Percentiles rank a stretch among this genome's conserved stretches.
These are phyloP conservation scores for Campylomormyrus numenius DNA, from an alignment of 2,113 vertebrate species.

Conservation along the genomic window DNA sequence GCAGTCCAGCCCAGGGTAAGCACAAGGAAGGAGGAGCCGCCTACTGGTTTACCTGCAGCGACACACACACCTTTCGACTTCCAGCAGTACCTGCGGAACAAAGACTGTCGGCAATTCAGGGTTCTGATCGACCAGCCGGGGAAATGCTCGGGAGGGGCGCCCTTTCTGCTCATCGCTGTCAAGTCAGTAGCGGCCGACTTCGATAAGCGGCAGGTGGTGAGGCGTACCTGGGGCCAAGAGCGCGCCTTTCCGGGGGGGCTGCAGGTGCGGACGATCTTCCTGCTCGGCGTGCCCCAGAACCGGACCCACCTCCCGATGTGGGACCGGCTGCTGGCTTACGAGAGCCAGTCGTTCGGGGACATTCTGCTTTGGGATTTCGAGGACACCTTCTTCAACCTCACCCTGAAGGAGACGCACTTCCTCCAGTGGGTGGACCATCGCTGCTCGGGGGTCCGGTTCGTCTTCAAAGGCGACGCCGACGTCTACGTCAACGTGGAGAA, in stretches of 20 bases:
- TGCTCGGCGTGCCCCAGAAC: conserved; percentile 79
- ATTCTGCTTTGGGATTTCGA: conserved; percentile 92
- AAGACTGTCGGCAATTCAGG: conserved; percentile 79
- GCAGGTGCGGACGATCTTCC: conserved; percentile 74
- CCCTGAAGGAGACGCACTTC: conserved; percentile 94
- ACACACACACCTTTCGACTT: conserved; percentile 75
- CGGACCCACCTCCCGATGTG: conserved; percentile 63
- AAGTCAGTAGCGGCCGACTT: conserved; percentile 85
- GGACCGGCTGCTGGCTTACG: conserved; percentile 76
- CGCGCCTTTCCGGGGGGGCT: conserved; percentile 53
- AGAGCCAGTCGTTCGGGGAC: conserved; percentile 73
- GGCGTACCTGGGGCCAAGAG: conserved; percentile 89
- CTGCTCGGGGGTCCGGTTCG: conserved; percentile 73
- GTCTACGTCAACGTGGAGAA: conserved; percentile 92
- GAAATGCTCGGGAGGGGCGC: conserved; percentile 67
- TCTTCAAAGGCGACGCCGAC: conserved; percentile 89
- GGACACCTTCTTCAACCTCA: conserved; percentile 96
- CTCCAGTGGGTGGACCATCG: conserved; percentile 79
- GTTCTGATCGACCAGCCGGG: conserved; percentile 83
- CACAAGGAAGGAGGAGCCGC: conserved; percentile 23
- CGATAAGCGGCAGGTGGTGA: conserved; percentile 85
- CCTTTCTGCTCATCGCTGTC: conserved; percentile 83
- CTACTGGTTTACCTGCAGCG: conserved; percentile 15
- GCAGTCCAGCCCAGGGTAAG: conserved; percentile 23
- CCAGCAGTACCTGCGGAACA: conserved; percentile 70